Conservation (phyloP, 2,888 invertebrate species). For the Epinotia bilunana region DNA sequence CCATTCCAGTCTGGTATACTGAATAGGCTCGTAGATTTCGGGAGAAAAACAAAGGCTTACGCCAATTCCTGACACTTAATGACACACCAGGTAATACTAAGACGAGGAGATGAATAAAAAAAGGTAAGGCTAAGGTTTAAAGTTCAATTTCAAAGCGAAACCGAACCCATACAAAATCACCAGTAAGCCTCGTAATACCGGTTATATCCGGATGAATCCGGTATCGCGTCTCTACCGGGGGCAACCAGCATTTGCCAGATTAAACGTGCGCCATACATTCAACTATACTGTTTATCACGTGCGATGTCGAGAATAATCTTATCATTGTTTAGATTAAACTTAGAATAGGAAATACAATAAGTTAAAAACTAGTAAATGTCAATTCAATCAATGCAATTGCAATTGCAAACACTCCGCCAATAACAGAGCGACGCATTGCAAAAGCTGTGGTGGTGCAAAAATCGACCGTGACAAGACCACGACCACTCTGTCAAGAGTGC, state of each 20-base stretch:
- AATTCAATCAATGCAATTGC: too few species aligned
- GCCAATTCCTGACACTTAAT: not conserved
- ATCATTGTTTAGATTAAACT: conserved; percentile 19
- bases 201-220: conserved; percentile 16
- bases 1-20: too few species aligned
- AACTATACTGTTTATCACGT: conserved; percentile 33
- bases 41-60: not conserved
- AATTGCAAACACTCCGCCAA: too few species aligned
- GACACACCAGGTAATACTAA: not conserved
- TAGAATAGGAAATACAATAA: not conserved
- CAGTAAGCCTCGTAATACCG: conserved; percentile 7
- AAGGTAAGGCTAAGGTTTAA: not conserved
- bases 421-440: too few species aligned
- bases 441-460: too few species aligned
- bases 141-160: not conserved
- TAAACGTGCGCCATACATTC: conserved; percentile 23
- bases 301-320: conserved; percentile 16
- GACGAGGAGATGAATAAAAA: too few species aligned
- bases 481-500: too few species aligned
- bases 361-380: not conserved
- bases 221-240: conserved; percentile 12
- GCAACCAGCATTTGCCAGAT: conserved; percentile 23
- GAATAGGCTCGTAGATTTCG: too few species aligned
- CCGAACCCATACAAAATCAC: not conserved
- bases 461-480: too few species aligned